These are phyloP conservation scores for Heliopora coerulea DNA, from an alignment of 92 coral and sea anemone genomes.

Conservation along the genomic window DNA sequence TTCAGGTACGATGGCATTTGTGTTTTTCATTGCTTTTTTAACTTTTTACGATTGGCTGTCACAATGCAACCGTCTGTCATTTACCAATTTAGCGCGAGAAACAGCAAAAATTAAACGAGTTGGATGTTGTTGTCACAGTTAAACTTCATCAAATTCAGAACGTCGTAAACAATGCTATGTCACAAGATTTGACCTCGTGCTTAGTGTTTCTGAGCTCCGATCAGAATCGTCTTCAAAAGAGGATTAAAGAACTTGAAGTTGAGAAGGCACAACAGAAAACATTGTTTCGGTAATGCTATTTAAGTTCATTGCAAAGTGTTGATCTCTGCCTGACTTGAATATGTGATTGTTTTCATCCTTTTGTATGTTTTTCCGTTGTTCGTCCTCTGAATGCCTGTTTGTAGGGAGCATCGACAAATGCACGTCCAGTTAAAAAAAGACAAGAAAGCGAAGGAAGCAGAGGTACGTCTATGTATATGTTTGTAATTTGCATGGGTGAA, in stretches of 20 bases:
- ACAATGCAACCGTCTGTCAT: no score
- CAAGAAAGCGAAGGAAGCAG: constrained; percentile 90
- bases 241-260: constrained; percentile 92
- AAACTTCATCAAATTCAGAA: constrained; percentile 85
- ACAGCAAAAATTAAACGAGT: constrained; percentile 95
- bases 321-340: no score
- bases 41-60: no score
- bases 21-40: neutral
- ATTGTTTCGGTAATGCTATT: constrained; percentile 63
- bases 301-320: no score
- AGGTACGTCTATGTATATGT: no score
- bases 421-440: constrained; percentile 96
- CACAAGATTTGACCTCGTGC: constrained; percentile 84
- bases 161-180: constrained; percentile 71
- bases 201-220: constrained; percentile 82
- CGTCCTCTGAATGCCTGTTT: neutral
- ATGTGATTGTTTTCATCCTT: no score
- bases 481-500: no score
- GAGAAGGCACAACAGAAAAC: constrained; percentile 93
- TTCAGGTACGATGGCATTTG: constrained; percentile 65
- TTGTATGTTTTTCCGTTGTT: neutral
- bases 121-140: constrained; percentile 89
- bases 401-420: constrained; percentile 92
- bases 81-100: constrained; percentile 72
- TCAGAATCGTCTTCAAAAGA: constrained; percentile 69